Percentiles rank a stretch among this genome's conserved stretches.
Evolutionary conservation across 2,888 invertebrate genomes (phyloP).

Genomic region (Hesperia comma): DNA sequence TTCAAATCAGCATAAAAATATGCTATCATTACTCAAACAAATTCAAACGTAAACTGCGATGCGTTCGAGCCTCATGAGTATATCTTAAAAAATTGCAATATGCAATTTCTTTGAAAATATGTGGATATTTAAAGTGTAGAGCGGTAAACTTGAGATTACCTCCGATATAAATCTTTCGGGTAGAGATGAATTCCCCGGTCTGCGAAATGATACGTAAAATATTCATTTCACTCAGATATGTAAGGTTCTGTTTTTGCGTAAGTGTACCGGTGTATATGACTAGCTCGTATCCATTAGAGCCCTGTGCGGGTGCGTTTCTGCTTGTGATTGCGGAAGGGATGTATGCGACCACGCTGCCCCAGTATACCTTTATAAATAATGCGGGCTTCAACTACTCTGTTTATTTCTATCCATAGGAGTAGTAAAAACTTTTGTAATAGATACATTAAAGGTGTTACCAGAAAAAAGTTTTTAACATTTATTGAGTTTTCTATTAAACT

Average conservation of each 20-base stretch:
- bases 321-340: not conserved
- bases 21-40: not conserved
- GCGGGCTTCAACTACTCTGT: too few relatives aligned
- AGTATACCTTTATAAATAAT: not conserved
- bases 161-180: constrained; percentile 78
- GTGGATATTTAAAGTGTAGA: constrained; percentile 60
- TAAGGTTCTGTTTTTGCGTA: constrained; percentile 70
- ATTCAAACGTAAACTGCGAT: constrained; percentile 1
- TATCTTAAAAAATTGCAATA: constrained; percentile 51
- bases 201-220: constrained; percentile 80
- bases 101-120: constrained; percentile 43
- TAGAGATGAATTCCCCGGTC: constrained; percentile 74
- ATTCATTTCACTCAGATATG: constrained; percentile 75
- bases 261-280: constrained; percentile 6
- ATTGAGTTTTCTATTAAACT: too few relatives aligned
- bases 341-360: not conserved
- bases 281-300: not conserved
- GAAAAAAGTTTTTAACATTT: too few relatives aligned
- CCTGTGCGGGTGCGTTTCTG: not conserved
- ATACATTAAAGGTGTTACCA: too few relatives aligned
- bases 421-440: too few relatives aligned
- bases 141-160: constrained; percentile 72
- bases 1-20: not conserved
- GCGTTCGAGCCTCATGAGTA: not conserved
- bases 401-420: too few relatives aligned